phyloP scores from a whole-genome alignment of 1,140 invertebrate species.

The Tetragnatha versicolor region DNA sequence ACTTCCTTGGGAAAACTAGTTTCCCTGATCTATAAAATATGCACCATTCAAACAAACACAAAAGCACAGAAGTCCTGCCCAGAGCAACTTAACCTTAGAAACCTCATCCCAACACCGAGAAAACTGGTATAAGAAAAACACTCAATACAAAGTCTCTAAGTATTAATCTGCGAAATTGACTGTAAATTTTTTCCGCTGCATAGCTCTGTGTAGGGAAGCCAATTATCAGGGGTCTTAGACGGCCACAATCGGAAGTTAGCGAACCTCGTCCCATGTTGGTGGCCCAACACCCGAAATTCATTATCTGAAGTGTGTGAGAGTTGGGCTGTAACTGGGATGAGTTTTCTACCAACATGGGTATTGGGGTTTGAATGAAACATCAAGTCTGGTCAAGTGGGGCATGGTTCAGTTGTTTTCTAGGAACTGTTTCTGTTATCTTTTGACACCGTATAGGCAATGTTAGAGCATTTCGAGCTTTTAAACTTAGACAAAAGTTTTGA shows the following conservation, averaged over 20 bases:
- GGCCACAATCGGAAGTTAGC: slow-evolving; percentile 15
- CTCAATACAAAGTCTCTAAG: no score
- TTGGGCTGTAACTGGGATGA: not conserved
- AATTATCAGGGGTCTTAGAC: slow-evolving; percentile 19
- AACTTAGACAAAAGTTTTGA: no score
- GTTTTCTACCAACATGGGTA: not conserved
- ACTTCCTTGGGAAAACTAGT: not conserved
- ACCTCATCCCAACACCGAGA: not conserved
- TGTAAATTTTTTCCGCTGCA: slow-evolving; percentile 39
- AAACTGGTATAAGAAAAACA: not conserved
- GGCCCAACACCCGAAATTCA: not conserved
- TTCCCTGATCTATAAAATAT: not conserved
- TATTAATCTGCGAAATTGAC: slow-evolving; percentile 40
- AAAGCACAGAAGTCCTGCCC: not conserved
- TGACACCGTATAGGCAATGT: no score
- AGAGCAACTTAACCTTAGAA: not conserved
- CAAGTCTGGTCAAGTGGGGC: slow-evolving; percentile 8
- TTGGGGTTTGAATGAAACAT: slow-evolving; percentile 34
- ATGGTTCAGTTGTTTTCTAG: not conserved
- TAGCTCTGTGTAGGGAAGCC: not conserved
- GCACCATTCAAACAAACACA: not conserved
- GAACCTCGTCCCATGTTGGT: not conserved
- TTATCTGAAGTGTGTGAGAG: slow-evolving; percentile 15
- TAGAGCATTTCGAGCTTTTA: no score
- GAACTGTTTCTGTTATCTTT: no score